phyloP scores from a whole-genome alignment of 2,797 vertebrate species.

The Danio tinwini region DNA sequence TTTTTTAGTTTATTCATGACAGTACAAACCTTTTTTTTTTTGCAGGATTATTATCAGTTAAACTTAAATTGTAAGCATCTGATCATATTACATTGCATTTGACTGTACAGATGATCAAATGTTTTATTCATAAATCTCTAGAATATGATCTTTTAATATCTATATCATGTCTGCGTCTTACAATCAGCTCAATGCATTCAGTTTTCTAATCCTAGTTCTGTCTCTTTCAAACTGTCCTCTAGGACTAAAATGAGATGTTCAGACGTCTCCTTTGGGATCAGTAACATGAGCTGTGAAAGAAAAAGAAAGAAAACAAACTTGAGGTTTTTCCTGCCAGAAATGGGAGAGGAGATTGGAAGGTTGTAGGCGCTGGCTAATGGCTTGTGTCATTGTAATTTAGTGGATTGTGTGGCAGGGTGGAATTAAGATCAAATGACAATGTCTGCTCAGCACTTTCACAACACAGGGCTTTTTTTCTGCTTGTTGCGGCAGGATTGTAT shows the following conservation, averaged over 20 bases:
- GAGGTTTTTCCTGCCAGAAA: constrained; percentile 23
- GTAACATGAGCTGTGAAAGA: constrained; percentile 30
- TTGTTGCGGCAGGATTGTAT: constrained; percentile 3
- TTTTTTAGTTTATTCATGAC: no score
- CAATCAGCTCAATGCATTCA: not conserved
- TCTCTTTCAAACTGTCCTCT: constrained; percentile 3
- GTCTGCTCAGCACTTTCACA: constrained; percentile 39
- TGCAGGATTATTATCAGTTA: not conserved
- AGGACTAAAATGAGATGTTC: not conserved
- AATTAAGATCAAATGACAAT: constrained; percentile 39
- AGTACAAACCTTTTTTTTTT: no score
- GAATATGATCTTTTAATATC: not conserved
- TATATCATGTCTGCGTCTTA: not conserved
- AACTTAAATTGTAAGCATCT: not conserved
- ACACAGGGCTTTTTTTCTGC: not conserved
- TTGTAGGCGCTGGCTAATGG: constrained; percentile 42
- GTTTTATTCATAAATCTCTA: not conserved
- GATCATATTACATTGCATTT: not conserved
- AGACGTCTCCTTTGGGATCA: constrained; percentile 26
- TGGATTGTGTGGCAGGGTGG: constrained; percentile 18
- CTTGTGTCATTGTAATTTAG: constrained; percentile 39
- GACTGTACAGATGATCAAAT: not conserved
- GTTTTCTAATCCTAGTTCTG: not conserved
- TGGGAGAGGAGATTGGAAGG: constrained; percentile 33
- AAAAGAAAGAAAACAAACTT: constrained; percentile 9